Percentiles rank a stretch among this genome's conserved stretches.
These are phyloP conservation scores for Tenrec ecaudatus DNA, from an alignment of 2,113 vertebrate species.

Conservation along the genomic window DNA sequence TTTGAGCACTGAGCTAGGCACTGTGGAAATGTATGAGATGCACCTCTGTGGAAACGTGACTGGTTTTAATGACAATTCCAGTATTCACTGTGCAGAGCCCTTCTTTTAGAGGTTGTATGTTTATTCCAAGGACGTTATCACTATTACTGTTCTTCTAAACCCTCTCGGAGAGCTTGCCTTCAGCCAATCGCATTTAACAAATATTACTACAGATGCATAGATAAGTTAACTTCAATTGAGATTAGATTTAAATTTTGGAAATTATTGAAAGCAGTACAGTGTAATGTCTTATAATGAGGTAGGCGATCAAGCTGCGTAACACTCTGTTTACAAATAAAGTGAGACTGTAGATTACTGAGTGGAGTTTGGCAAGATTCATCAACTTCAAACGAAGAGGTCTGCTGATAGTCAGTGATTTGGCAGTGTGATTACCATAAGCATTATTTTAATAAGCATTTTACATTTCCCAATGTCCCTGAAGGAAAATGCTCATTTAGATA, in stretches of 20 bases:
- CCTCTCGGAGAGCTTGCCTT: constrained; percentile 8
- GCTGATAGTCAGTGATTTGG: neutral
- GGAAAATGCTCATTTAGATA: neutral
- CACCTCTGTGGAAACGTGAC: constrained; percentile 23
- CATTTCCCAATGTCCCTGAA: constrained; percentile 19
- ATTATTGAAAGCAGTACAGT: constrained; percentile 19
- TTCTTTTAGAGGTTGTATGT: constrained; percentile 44
- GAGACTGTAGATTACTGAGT: neutral
- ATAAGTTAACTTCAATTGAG: neutral
- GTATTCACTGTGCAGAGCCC: constrained; percentile 17
- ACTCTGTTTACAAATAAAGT: neutral
- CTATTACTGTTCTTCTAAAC: neutral
- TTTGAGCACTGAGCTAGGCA: neutral
- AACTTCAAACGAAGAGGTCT: neutral
- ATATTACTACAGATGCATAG: neutral
- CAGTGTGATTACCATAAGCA: neutral
- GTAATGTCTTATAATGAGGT: neutral
- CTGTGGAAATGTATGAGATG: neutral
- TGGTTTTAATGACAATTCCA: constrained; percentile 29
- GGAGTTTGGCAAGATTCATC: neutral
- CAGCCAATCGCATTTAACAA: neutral
- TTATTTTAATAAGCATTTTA: neutral
- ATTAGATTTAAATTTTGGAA: constrained; percentile 53
- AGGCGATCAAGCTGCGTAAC: neutral
- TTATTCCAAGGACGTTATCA: constrained; percentile 35